Evolutionary conservation across 37 sponge, comb jelly and placozoan species (phyloP).

Genomic region (Agelas oroides): DNA sequence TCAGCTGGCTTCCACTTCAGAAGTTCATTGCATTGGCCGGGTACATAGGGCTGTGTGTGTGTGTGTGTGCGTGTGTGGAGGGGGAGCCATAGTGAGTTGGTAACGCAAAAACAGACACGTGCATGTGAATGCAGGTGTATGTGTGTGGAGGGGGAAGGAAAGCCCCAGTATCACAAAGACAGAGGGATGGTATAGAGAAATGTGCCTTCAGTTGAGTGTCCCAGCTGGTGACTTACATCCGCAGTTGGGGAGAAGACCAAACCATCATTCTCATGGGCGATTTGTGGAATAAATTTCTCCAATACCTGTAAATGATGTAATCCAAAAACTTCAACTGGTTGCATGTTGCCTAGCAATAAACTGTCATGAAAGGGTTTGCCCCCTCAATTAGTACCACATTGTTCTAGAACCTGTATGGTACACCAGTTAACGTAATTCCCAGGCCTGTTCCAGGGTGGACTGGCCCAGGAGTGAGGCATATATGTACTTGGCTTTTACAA

Average conservation of each 20-base stretch:
- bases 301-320: slow-evolving; percentile 61
- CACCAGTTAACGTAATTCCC: no score
- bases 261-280: slow-evolving; percentile 93
- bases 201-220: no score
- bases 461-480: not conserved
- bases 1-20: slow-evolving; percentile 98
- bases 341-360: no score
- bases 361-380: no score
- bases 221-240: slow-evolving; percentile 57
- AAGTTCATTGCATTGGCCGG: slow-evolving; percentile 74
- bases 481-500: no score
- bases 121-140: not conserved
- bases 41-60: slow-evolving; percentile 73
- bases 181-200: no score
- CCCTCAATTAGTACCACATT: no score
- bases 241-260: slow-evolving; percentile 83
- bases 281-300: slow-evolving; percentile 77
- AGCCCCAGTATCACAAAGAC: no score
- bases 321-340: no score
- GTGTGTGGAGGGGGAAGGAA: not conserved
- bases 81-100: not conserved
- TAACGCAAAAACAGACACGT: slow-evolving; percentile 15
- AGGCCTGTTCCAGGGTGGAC: no score
- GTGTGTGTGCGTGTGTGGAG: not conserved
- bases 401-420: no score